Evolutionary conservation across 1,140 invertebrate species (phyloP).

Genomic region (Hycleus phaleratus): DNA sequence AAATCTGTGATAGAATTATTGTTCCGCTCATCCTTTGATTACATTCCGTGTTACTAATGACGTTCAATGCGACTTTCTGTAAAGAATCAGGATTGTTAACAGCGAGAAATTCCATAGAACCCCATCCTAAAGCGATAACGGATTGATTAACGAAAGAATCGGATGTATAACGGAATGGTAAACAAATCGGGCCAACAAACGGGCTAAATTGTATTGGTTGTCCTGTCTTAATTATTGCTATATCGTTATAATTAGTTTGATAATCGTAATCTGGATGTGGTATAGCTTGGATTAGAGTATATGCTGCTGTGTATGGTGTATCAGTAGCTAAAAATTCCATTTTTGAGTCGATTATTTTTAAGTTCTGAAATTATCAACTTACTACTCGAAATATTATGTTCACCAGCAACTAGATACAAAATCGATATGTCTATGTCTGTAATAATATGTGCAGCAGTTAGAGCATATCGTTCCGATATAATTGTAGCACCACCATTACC

Average conservation of each 20-base stretch:
- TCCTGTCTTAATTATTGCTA: conserved; percentile 50
- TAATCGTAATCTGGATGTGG: conserved; percentile 41
- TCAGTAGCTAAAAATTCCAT: conserved; percentile 35
- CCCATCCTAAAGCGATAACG: conserved; percentile 58
- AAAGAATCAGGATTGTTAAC: conserved; percentile 44
- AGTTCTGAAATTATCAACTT: conserved; percentile 6
- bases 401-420: conserved; percentile 48
- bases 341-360: neutral
- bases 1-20: conserved; percentile 50
- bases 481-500: conserved; percentile 63
- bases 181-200: conserved; percentile 54
- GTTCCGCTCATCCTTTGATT: conserved; percentile 9
- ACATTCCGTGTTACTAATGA: conserved; percentile 45
- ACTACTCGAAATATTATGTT: conserved; percentile 25
- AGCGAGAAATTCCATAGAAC: conserved; percentile 45
- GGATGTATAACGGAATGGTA: conserved; percentile 50
- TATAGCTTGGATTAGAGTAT: conserved; percentile 26
- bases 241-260: conserved; percentile 49
- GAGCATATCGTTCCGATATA: conserved; percentile 50
- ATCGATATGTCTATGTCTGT: conserved; percentile 3
- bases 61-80: conserved; percentile 50
- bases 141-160: conserved; percentile 42
- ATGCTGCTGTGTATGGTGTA: conserved; percentile 36
- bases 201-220: conserved; percentile 45
- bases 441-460: conserved; percentile 66